A percentile compares a stretch with the other conserved stretches of the same genome.
These are phyloP conservation scores for Linurgus olivaceus DNA, from an alignment of 2,797 vertebrate species.

Conservation along the genomic window DNA sequence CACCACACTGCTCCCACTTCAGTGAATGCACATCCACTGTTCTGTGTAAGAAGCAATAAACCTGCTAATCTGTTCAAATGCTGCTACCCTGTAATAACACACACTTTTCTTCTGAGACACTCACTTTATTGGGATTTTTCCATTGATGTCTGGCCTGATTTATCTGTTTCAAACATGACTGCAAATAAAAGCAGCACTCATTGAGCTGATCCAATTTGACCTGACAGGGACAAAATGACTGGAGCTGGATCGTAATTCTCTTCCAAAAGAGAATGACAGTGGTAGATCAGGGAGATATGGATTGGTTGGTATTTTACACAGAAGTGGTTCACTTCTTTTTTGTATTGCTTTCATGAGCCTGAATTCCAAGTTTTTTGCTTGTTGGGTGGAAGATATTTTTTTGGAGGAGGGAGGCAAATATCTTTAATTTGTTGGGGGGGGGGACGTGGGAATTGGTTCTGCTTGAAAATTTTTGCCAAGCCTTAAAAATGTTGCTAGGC, in stretches of 20 bases:
- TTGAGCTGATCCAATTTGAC: conserved; percentile 49
- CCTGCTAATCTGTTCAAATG: neutral
- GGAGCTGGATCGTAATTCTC: conserved; percentile 8
- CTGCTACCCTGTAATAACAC: neutral
- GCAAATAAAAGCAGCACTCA: neutral
- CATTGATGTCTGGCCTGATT: conserved; percentile 46
- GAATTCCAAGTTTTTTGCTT: neutral
- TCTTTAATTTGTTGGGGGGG: neutral
- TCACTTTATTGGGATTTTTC: conserved; percentile 42
- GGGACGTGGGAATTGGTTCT: accelerated
- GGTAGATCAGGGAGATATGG: neutral
- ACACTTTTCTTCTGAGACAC: neutral
- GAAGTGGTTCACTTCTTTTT: neutral
- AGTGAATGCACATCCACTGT: neutral
- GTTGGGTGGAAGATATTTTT: neutral
- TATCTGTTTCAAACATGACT: conserved; percentile 36
- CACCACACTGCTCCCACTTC: neutral
- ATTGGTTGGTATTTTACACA: neutral
- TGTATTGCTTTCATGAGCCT: neutral
- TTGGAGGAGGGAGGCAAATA: neutral
- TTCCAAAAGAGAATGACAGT: conserved; percentile 8
- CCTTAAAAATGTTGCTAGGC: neutral
- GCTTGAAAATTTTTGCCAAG: neutral
- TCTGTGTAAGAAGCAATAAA: neutral
- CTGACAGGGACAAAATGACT: conserved; percentile 54